Evolutionary conservation across 1,140 invertebrate genomes (phyloP).

Genomic region (Ruditapes philippinarum): DNA sequence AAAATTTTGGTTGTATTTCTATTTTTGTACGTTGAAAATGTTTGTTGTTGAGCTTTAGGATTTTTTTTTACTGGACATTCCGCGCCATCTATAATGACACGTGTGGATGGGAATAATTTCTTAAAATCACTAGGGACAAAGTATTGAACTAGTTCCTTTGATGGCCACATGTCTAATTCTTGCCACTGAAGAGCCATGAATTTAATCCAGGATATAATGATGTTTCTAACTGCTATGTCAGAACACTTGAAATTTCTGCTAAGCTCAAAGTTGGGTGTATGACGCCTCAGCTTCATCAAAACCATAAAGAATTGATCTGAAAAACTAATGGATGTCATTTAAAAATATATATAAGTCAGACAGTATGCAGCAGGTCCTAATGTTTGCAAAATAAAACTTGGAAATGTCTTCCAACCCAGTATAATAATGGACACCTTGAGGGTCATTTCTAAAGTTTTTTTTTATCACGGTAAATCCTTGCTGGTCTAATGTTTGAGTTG

Average conservation of each 20-base stretch:
- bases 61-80: slow-evolving; percentile 76
- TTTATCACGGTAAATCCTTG: too few species aligned
- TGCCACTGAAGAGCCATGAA: slow-evolving; percentile 52
- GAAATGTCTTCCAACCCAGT: slow-evolving; percentile 58
- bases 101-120: slow-evolving; percentile 49
- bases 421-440: background rate
- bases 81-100: slow-evolving; percentile 79
- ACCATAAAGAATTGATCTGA: slow-evolving; percentile 56
- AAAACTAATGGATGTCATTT: slow-evolving; percentile 25
- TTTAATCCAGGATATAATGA: slow-evolving; percentile 48
- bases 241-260: slow-evolving; percentile 31
- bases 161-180: slow-evolving; percentile 60
- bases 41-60: slow-evolving; percentile 76
- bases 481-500: too few species aligned
- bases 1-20: slow-evolving; percentile 72
- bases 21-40: slow-evolving; percentile 81
- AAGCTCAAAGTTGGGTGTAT: slow-evolving; percentile 46
- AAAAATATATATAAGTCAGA: slow-evolving; percentile 51
- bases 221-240: background rate
- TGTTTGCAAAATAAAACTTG: slow-evolving; percentile 57
- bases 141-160: background rate
- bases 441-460: too few species aligned
- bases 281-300: slow-evolving; percentile 60
- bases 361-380: slow-evolving; percentile 63
- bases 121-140: background rate